Conservation (phyloP, 1,140 invertebrate genomes). For the Diploscapter pachys region DNA sequence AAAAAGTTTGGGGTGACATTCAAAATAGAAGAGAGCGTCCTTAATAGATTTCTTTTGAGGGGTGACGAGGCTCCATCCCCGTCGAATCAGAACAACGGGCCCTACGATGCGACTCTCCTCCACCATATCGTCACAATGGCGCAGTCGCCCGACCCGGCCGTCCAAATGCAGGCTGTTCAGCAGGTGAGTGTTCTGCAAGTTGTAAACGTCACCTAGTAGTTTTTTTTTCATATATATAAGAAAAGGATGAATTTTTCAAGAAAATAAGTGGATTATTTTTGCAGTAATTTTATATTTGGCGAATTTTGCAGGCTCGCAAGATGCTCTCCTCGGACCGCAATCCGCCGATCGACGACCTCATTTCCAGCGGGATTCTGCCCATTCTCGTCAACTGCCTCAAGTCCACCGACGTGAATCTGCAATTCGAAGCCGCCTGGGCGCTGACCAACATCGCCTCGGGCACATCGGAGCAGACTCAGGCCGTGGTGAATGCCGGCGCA, state of each 20-base stretch:
- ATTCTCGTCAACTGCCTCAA: constrained; percentile 85
- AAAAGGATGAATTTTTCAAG: constrained; percentile 2
- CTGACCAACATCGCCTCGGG: constrained; percentile 97
- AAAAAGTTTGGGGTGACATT: neutral
- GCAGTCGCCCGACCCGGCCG: constrained; percentile 43
- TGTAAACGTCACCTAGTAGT: neutral
- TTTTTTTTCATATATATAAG: neutral
- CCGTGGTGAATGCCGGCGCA: constrained; percentile 77
- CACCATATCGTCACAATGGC: constrained; percentile 50
- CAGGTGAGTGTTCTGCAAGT: constrained; percentile 53
- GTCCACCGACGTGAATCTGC: constrained; percentile 79
- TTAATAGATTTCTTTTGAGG: neutral
- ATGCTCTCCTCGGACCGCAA: constrained; percentile 92
- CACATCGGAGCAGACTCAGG: constrained; percentile 88
- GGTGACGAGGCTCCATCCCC: constrained; percentile 36
- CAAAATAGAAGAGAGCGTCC: neutral
- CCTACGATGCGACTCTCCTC: constrained; percentile 30
- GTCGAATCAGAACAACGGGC: constrained; percentile 18
- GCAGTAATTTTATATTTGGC: neutral
- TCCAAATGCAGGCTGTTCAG: constrained; percentile 53
- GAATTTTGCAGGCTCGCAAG: constrained; percentile 67
- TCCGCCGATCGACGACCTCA: constrained; percentile 95
- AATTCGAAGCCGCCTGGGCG: constrained; percentile 99
- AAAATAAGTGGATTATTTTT: neutral
- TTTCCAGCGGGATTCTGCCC: constrained; percentile 85